phyloP scores from a whole-genome alignment of 2,113 vertebrate species.

The Agelaius tricolor region DNA sequence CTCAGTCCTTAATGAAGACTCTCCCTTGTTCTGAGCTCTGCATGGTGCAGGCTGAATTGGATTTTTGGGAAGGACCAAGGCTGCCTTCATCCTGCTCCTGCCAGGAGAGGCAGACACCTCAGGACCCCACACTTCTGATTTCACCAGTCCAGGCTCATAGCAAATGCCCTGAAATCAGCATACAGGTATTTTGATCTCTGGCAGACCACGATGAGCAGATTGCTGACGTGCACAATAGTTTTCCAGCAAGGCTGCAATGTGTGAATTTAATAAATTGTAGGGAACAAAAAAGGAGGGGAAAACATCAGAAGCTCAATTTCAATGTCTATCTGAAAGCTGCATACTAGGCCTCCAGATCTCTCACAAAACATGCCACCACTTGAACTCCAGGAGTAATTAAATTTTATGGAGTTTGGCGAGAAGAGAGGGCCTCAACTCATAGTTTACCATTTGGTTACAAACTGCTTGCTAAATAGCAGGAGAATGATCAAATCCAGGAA shows the following conservation, averaged over 20 bases:
- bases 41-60: background rate
- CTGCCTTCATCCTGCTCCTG: background rate
- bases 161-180: background rate
- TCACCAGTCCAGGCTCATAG: background rate
- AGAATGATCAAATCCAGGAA: background rate
- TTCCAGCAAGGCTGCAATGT: background rate
- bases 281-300: background rate
- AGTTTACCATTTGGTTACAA: constrained; percentile 43
- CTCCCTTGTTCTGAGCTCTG: background rate
- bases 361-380: constrained; percentile 50
- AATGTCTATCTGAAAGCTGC: constrained; percentile 21
- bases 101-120: background rate
- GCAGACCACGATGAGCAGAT: fast-evolving
- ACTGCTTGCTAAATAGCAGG: background rate
- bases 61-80: background rate
- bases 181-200: background rate
- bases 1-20: background rate
- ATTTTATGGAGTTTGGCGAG: constrained; percentile 49
- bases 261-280: background rate
- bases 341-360: constrained; percentile 44
- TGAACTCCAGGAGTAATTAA: constrained; percentile 60
- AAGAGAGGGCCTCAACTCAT: constrained; percentile 16
- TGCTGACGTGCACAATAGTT: background rate
- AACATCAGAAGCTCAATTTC: background rate
- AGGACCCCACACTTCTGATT: background rate